phyloP scores from a whole-genome alignment of 2,888 invertebrate species.

The Abrostola triplasia region DNA sequence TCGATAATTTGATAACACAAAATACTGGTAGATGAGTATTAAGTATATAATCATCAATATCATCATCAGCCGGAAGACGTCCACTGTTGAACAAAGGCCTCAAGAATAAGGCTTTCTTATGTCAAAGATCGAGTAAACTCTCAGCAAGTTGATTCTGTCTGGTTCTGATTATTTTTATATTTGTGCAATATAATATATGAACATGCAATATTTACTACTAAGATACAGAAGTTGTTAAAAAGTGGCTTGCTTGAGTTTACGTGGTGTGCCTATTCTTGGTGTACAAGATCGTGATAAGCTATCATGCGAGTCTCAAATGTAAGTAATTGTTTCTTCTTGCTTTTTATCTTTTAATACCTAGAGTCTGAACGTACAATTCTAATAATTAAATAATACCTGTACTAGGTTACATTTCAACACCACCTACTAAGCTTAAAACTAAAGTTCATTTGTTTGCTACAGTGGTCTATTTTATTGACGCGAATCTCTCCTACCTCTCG shows the following conservation, averaged over 20 bases:
- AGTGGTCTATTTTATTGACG: conserved; percentile 12
- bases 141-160: not conserved
- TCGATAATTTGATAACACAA: conserved; percentile 27
- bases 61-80: too few relatives aligned
- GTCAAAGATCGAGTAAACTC: not conserved
- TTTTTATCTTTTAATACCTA: not conserved
- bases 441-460: conserved; percentile 10
- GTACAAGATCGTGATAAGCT: too few relatives aligned
- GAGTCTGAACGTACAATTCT: not conserved
- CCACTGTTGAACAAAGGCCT: too few relatives aligned
- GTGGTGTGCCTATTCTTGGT: too few relatives aligned
- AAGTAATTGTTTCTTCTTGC: too few relatives aligned
- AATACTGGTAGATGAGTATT: not conserved
- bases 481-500: not conserved
- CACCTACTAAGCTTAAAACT: conserved; percentile 4
- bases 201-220: too few relatives aligned
- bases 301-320: too few relatives aligned
- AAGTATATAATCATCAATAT: too few relatives aligned
- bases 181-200: too few relatives aligned
- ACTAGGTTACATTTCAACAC: not conserved
- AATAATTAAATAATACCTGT: not conserved
- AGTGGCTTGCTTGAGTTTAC: too few relatives aligned
- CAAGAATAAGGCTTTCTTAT: not conserved
- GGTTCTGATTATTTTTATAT: too few relatives aligned
- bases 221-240: too few relatives aligned